Conservation (phyloP, 1,140 invertebrate genomes). For the Paraescarpia echinospica region DNA sequence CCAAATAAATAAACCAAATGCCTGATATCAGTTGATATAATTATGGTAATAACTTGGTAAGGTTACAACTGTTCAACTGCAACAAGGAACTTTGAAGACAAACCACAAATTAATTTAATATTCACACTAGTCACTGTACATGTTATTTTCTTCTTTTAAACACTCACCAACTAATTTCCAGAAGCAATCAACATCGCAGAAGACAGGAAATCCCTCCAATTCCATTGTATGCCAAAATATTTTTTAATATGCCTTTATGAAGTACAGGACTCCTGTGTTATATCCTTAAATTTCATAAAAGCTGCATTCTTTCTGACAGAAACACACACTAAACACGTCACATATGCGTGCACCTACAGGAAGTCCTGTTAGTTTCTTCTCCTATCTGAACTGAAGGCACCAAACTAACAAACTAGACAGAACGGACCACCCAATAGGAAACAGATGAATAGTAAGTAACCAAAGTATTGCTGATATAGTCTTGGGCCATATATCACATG, state of each 20-base stretch:
- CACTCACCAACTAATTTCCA: not conserved
- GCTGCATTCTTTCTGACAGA: not conserved
- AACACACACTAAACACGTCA: not conserved
- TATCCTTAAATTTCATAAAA: not conserved
- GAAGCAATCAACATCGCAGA: not conserved
- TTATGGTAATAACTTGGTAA: not conserved
- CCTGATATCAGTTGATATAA: not conserved
- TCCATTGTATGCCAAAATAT: not conserved
- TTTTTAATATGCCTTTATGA: not conserved
- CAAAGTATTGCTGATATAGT: not conserved
- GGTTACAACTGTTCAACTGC: not conserved
- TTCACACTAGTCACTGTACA: not conserved
- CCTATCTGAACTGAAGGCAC: too few relatives aligned
- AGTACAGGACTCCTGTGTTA: not conserved
- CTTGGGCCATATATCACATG: not conserved
- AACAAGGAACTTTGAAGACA: not conserved
- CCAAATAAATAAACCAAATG: not conserved
- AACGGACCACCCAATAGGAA: not conserved
- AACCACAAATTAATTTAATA: not conserved
- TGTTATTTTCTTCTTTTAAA: not conserved
- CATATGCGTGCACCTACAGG: too few relatives aligned
- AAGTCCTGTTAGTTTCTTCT: too few relatives aligned
- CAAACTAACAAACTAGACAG: not conserved
- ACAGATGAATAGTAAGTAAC: not conserved
- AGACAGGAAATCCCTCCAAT: constrained; percentile 11